Evolutionary conservation across 2,888 invertebrate genomes (phyloP), one percentile per base, ranked within the genome.

Genomic region (Camponotus fellah): DNA sequence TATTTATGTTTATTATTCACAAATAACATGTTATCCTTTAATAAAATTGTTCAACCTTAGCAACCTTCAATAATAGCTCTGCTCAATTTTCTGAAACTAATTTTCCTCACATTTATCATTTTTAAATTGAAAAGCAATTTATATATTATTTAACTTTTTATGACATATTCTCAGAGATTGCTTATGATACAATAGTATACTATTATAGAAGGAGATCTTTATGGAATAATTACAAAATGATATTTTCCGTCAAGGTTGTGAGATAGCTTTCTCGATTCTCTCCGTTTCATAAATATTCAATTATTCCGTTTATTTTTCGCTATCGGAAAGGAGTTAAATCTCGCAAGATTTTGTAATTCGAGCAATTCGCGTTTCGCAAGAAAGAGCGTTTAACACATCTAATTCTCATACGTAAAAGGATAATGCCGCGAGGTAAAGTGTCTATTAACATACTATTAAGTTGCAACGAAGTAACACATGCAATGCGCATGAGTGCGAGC

Each of bases 401-500:
- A 60, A 72, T 60, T 80, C 37, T 80, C 60, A 46, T 32, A 17
- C 60, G 21, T 72, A 62, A 80, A 80, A 46, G 37, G 8, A 71
- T 71, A 60, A 71, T 10, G 72, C 71, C 21, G 46, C 21, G 21
- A 12, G 72, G 79, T 60, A 26, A 37, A 17, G 46, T 56, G 12
- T 43, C 58, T 34, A 34, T 71, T 79, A 37, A 43, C 21, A 46
- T 34, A 26, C n/a, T 71, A 12, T 17, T 49, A 60, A 80, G 60
- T 17, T 60, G 71, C 46, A 58, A 34, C 8, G 40, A 17, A n/a
- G 37, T 58, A 26, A 3, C n/a, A 17, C 53, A 32, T 17, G 17
- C 46, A 26, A 26, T 32, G 32, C 40, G 17, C 58, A 5, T 10
- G 3, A 8, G 40, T 26, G 12, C 34, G 34, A 58, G 66, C 43